A percentile compares a stretch with the other conserved stretches of the same genome.
These are phyloP conservation scores for Penaeus monodon DNA, from an alignment of 2,888 invertebrate genomes.

Conservation along the genomic window DNA sequence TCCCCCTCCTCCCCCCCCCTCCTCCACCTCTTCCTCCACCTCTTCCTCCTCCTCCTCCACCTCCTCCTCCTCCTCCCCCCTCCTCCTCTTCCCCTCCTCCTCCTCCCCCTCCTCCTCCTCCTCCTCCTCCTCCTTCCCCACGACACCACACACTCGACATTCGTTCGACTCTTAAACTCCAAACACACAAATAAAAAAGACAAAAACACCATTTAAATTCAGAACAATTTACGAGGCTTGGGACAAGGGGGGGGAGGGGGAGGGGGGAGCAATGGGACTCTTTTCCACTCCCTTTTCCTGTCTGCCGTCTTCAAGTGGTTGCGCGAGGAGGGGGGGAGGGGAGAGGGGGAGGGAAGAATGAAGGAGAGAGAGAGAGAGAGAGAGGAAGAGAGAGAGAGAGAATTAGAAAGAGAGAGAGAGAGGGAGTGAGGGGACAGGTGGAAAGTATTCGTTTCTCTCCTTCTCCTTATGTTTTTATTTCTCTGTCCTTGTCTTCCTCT, in stretches of 20 bases:
- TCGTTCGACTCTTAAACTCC: slow-evolving; percentile 43
- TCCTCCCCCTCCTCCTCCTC: no score
- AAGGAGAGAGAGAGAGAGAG: background rate
- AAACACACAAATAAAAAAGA: slow-evolving; percentile 55
- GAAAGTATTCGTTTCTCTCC: no score
- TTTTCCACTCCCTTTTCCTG: slow-evolving; percentile 59
- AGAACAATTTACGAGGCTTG: slow-evolving; percentile 47
- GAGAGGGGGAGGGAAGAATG: slow-evolving; percentile 1
- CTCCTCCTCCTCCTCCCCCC: no score
- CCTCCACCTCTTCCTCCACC: no score
- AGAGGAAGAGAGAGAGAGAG: no score
- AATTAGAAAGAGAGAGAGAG: background rate
- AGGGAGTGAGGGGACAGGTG: slow-evolving; percentile 1
- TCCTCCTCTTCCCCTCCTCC: no score
- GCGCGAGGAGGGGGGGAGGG: background rate
- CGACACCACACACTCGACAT: slow-evolving; percentile 7
- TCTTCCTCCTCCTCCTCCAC: no score
- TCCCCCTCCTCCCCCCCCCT: no score
- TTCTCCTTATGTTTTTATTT: no score
- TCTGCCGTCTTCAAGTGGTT: slow-evolving; percentile 48
- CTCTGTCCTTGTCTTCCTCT: no score
- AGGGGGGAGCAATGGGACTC: slow-evolving; percentile 46
- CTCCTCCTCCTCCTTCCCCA: background rate
- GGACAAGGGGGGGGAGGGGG: slow-evolving; percentile 19
- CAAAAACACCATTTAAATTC: slow-evolving; percentile 54